A percentile compares a stretch with the other conserved stretches of the same genome.
These are phyloP conservation scores for Tenthredo notha DNA, from an alignment of 2,888 invertebrate species.

Conservation along the genomic window DNA sequence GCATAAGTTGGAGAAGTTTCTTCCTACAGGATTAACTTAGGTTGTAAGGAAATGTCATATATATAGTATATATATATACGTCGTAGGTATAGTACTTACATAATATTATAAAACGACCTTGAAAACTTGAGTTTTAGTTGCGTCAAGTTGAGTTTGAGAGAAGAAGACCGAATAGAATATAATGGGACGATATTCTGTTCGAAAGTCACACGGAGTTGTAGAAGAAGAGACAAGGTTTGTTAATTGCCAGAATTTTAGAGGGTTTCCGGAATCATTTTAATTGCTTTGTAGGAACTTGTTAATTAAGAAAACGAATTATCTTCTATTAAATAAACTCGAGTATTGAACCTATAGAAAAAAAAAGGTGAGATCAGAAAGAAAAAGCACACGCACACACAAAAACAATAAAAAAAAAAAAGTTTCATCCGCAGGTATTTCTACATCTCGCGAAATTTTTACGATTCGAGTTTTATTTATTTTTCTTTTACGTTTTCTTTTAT, in stretches of 20 bases:
- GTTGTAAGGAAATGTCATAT: slow-evolving; percentile 18
- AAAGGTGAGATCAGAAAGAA: neutral
- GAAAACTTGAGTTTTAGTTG: neutral
- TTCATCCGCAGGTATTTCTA: neutral
- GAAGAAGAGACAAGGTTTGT: neutral
- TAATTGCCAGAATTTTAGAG: neutral
- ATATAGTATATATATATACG: neutral
- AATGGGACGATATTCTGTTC: neutral
- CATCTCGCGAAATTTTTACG: neutral
- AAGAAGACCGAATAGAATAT: neutral
- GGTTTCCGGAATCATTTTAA: neutral
- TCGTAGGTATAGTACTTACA: neutral
- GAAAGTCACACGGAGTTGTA: neutral
- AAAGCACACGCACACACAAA: too few species aligned
- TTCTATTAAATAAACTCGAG: neutral
- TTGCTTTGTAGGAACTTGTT: slow-evolving; percentile 1
- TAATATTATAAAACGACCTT: neutral
- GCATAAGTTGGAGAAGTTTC: slow-evolving; percentile 3
- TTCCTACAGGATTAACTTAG: neutral
- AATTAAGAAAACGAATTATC: neutral
- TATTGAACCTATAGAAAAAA: neutral
- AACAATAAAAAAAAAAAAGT: neutral
- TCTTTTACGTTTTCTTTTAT: neutral
- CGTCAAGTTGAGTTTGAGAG: neutral
- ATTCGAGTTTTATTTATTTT: neutral